Base-by-base conservation (phyloP, 2,888 invertebrate genomes). In the Troides oblongomaculatus region DNA sequence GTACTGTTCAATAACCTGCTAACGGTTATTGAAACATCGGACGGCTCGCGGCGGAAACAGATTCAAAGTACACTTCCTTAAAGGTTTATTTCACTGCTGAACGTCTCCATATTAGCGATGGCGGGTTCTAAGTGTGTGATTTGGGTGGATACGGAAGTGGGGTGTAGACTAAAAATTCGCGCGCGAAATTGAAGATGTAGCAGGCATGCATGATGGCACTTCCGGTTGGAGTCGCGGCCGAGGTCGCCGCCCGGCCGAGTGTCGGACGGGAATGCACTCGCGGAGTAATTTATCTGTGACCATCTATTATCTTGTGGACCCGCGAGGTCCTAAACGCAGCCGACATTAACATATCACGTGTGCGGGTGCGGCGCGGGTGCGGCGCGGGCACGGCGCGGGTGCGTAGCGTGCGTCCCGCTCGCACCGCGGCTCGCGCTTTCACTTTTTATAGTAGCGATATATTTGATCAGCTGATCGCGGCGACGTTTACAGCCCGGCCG, bases 231-330 rank as follows among this genome's bases (percentile, higher is more conserved):
- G 30, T 39, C 88, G 87, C 86, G 88, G 88, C 84, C 90, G 90
- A 87, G 89, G 91, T 91, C 92, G 86, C 85, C 90, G 92, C 87
- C 90, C 88, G 88, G 84, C 90, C 89, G 90, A 90, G 90, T 92
- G 90, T 90, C 89, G 88, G 89, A 88, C 87, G 87, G 89, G 90
- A 90, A 90, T 92, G 92, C 92, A 92, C 89, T 90, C 87, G 83
- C 81, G 83, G 83, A 84, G 88, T 92, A 90, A 92, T 92, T 92
- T 92, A 92, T 91, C 89, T 91, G 89, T 90, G 89, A 90, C 90
- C 91, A 92, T 92, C 92, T 91, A 92, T 92, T 92, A 92, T 91
- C 91, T 90, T 90, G 92, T 90, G 91, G 90, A 91, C 90, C 89
- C 89, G 84, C 92, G 89, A 92, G 91, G 92, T 90, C 90, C 92